These are phyloP conservation scores for Clarias laeviceps DNA, from an alignment of 2,797 vertebrate species.

Conservation along the genomic window DNA sequence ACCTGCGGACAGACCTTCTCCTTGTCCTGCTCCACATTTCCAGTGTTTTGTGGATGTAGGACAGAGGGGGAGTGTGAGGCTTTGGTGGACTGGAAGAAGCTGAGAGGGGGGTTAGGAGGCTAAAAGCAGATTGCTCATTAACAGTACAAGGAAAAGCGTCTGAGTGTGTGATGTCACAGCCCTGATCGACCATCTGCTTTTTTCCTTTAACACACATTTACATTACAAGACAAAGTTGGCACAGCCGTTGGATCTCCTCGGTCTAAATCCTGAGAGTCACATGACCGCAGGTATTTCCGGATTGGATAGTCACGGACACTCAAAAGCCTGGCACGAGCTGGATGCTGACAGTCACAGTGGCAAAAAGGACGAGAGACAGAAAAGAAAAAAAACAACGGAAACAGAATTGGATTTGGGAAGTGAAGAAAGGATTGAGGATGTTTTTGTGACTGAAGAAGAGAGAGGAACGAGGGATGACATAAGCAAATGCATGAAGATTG, in stretches of 20 bases:
- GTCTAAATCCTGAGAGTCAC: conserved; percentile 62
- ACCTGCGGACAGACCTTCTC: conserved; percentile 54
- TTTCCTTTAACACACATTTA: conserved; percentile 52
- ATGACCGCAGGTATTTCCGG: conserved; percentile 55
- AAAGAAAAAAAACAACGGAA: not conserved
- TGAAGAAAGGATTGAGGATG: conserved; percentile 26
- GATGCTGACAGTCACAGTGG: conserved; percentile 60
- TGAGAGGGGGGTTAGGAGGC: conserved; percentile 23
- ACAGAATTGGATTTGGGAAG: not conserved
- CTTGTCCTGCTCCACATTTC: conserved; percentile 59
- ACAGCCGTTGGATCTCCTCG: conserved; percentile 61
- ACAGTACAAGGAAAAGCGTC: conserved; percentile 73
- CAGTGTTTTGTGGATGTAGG: conserved; percentile 31
- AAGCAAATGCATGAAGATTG: conserved; percentile 67
- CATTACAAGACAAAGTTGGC: conserved; percentile 10
- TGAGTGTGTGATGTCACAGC: conserved; percentile 70
- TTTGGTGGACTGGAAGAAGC: not conserved
- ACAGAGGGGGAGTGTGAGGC: conserved; percentile 37
- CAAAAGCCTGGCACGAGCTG: conserved; percentile 65
- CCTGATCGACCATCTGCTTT: conserved; percentile 74
- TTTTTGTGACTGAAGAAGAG: conserved; percentile 1
- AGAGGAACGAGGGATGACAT: conserved; percentile 58
- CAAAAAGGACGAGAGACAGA: not conserved
- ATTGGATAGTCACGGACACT: conserved; percentile 65
- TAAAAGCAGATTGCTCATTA: conserved; percentile 78